Conservation (phyloP, 37 sponge, comb jelly and placozoan species). For the Crambe crambe region DNA sequence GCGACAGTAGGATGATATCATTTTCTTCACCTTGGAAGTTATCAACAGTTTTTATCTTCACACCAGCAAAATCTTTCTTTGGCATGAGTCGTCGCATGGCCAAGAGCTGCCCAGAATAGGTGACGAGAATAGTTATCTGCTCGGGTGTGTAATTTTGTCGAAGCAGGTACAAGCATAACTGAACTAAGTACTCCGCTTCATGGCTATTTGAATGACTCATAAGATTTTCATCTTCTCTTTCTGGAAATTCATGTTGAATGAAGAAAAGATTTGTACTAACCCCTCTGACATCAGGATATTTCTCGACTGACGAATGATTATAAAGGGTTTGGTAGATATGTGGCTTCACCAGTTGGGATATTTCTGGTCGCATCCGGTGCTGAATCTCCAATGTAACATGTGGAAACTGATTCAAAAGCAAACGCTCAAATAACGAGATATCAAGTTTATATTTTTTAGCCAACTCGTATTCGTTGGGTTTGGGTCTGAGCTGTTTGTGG, state of each 20-base stretch:
- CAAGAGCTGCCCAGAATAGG: constrained; percentile 85
- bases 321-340: constrained; percentile 65
- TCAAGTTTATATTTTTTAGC: constrained; percentile 78
- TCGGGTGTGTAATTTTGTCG: constrained; percentile 60
- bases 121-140: constrained; percentile 83
- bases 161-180: constrained; percentile 68
- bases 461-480: constrained; percentile 73
- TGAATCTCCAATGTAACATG: constrained; percentile 78
- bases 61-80: constrained; percentile 52
- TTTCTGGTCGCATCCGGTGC: constrained; percentile 94
- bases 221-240: constrained; percentile 25
- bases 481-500: constrained; percentile 92
- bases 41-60: constrained; percentile 73
- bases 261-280: constrained; percentile 69
- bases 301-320: constrained; percentile 56
- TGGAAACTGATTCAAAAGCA: constrained; percentile 60
- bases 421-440: constrained; percentile 86
- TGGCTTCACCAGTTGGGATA: constrained; percentile 69
- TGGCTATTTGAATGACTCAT: constrained; percentile 71
- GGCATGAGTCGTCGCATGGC: constrained; percentile 46
- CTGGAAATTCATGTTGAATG: constrained; percentile 56
- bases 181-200: constrained; percentile 76
- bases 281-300: constrained; percentile 59
- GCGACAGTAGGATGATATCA: constrained; percentile 84
- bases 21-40: constrained; percentile 98